Evolutionary conservation across 2,888 invertebrate species (phyloP).

Genomic region (Sesia bembeciformis): DNA sequence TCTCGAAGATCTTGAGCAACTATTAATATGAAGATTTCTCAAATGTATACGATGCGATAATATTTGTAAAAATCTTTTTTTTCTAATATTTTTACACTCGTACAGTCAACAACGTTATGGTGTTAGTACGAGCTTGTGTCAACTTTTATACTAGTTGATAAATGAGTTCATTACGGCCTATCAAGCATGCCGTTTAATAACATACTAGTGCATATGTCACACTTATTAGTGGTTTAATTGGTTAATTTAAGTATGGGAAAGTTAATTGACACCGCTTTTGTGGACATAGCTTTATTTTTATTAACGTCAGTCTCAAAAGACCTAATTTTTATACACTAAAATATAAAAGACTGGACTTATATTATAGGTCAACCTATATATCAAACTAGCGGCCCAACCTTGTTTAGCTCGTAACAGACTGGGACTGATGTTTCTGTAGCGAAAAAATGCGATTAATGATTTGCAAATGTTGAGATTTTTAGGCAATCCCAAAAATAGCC

Average conservation of each 20-base stretch:
- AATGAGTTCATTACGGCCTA: slow-evolving; percentile 38
- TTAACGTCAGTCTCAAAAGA: not conserved
- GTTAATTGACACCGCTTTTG: slow-evolving; percentile 3
- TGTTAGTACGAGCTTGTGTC: not conserved
- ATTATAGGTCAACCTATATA: too few species aligned
- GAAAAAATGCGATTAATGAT: too few species aligned
- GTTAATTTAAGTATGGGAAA: slow-evolving; percentile 16
- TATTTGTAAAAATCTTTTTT: not conserved
- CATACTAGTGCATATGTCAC: slow-evolving; percentile 7
- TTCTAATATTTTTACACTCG: not conserved
- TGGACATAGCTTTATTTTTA: not conserved
- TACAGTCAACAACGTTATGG: slow-evolving; percentile 2
- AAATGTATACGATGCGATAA: too few species aligned
- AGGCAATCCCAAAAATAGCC: too few species aligned
- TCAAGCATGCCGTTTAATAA: slow-evolving; percentile 38
- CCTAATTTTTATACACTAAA: too few species aligned
- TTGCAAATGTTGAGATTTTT: too few species aligned
- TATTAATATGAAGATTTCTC: too few species aligned
- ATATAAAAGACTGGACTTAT: too few species aligned
- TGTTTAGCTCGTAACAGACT: too few species aligned
- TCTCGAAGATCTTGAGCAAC: too few species aligned
- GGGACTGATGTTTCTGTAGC: too few species aligned
- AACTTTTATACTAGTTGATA: slow-evolving; percentile 38
- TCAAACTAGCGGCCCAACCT: too few species aligned
- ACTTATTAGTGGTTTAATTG: slow-evolving; percentile 8